A percentile compares a stretch with the other conserved stretches of the same genome.
Evolutionary conservation across 1,140 invertebrate genomes (phyloP).

Genomic region (Pollicipes pollicipes): DNA sequence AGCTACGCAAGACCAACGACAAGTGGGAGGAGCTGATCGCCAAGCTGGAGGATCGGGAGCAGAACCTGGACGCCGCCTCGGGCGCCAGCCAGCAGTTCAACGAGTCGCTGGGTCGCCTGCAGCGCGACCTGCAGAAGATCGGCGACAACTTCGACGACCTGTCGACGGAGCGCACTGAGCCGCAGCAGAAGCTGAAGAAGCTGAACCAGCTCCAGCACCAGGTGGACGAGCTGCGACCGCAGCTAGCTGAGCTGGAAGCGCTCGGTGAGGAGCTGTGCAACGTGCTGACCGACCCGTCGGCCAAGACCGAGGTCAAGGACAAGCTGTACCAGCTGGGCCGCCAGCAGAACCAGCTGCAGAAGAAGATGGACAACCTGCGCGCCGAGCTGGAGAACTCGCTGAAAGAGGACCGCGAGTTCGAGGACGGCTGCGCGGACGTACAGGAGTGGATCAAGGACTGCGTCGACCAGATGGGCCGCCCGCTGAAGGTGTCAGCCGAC

Average conservation of each 20-base stretch:
- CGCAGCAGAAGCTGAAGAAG: constrained; percentile 68
- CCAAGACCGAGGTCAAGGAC: constrained; percentile 70
- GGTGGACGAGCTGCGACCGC: constrained; percentile 63
- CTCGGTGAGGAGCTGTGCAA: constrained; percentile 67
- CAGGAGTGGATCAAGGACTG: constrained; percentile 72
- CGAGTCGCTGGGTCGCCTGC: constrained; percentile 54
- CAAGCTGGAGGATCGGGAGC: constrained; percentile 60
- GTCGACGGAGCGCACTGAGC: constrained; percentile 48
- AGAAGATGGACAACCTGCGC: constrained; percentile 72
- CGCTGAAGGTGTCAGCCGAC: constrained; percentile 68
- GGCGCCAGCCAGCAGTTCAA: constrained; percentile 80
- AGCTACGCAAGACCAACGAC: constrained; percentile 26
- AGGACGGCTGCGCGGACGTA: constrained; percentile 63
- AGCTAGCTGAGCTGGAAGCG: constrained; percentile 69
- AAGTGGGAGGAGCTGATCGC: constrained; percentile 60
- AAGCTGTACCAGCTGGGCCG: constrained; percentile 66
- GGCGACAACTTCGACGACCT: constrained; percentile 69
- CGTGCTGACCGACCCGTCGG: constrained; percentile 74
- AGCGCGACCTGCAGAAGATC: constrained; percentile 63
- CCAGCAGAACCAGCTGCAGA: constrained; percentile 63
- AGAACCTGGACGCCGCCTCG: constrained; percentile 64
- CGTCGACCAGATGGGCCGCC: constrained; percentile 48
- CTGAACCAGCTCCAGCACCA: constrained; percentile 64
- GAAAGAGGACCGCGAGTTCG: constrained; percentile 53
- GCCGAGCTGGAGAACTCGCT: constrained; percentile 74